Percentiles rank a stretch among this genome's conserved stretches.
Conservation (phyloP, 2,888 invertebrate genomes). For the Dorcus parallelipipedus region DNA sequence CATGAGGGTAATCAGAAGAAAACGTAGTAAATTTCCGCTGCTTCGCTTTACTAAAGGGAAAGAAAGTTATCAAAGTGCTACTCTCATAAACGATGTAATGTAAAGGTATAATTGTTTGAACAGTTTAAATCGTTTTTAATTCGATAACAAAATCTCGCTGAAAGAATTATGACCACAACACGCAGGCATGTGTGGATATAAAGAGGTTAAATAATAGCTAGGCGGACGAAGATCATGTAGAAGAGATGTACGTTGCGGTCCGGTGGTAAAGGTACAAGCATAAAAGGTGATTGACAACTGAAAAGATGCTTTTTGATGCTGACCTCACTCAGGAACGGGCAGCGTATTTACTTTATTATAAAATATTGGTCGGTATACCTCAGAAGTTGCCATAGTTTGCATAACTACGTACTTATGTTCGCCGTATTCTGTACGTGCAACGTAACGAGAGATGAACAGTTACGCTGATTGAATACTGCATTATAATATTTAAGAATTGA, state of each 20-base stretch:
- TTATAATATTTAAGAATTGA: not conserved
- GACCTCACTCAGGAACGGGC: conserved; percentile 19
- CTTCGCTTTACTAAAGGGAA: too few species aligned
- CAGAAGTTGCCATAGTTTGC: conserved; percentile 10
- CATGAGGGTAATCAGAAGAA: too few species aligned
- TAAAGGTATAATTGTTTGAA: too few species aligned
- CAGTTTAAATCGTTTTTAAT: too few species aligned
- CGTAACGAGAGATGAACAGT: not conserved
- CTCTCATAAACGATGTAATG: too few species aligned
- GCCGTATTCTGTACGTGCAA: not conserved
- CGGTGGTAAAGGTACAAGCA: conserved; percentile 7
- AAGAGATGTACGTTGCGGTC: not conserved
- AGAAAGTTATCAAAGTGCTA: too few species aligned
- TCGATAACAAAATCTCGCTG: too few species aligned
- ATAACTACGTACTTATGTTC: conserved; percentile 11
- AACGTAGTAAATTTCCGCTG: too few species aligned
- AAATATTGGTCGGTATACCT: conserved; percentile 22
- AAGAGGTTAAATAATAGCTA: not conserved
- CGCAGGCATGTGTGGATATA: not conserved
- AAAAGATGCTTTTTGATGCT: conserved; percentile 31
- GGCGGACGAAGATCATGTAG: not conserved
- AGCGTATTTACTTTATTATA: conserved; percentile 24
- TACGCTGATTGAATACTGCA: conserved; percentile 1
- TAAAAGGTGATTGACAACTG: conserved; percentile 32
- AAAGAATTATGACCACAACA: not conserved